Evolutionary conservation across 1,140 invertebrate species (phyloP).

Genomic region (Aphaenogaster floridana): DNA sequence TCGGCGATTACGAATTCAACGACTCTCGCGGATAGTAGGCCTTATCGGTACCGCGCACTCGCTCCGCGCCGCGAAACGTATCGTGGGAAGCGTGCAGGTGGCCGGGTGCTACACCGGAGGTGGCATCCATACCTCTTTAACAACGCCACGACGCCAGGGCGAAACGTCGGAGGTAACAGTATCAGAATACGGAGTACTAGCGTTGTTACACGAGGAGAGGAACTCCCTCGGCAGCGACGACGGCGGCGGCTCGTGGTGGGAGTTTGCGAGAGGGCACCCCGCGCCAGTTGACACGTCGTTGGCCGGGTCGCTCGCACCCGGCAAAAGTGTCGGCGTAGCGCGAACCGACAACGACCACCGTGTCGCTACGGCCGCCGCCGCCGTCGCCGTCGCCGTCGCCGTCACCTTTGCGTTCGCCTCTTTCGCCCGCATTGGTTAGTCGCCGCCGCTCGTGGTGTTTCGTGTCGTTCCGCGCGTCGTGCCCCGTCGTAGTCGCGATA

Average conservation of each 20-base stretch:
- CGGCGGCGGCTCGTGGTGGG: slow-evolving; percentile 35
- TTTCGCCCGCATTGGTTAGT: slow-evolving; percentile 69
- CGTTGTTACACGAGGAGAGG: background rate
- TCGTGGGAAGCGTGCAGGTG: slow-evolving; percentile 35
- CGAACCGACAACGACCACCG: slow-evolving; percentile 82
- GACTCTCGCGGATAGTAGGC: background rate
- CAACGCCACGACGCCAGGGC: slow-evolving; percentile 29
- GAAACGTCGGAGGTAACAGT: slow-evolving; percentile 34
- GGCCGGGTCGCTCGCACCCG: slow-evolving; percentile 79
- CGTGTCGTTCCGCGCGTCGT: slow-evolving; percentile 56
- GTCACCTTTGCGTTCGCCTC: slow-evolving; percentile 69
- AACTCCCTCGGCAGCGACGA: background rate
- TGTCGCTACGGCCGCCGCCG: slow-evolving; percentile 78
- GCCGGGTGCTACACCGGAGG: background rate
- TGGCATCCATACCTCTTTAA: slow-evolving; percentile 27
- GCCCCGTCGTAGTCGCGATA: slow-evolving; percentile 33
- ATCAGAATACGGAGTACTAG: slow-evolving; percentile 1
- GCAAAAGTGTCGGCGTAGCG: slow-evolving; percentile 82
- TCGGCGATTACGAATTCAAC: slow-evolving; percentile 30
- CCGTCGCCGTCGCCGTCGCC: slow-evolving; percentile 60
- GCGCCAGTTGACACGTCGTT: slow-evolving; percentile 75
- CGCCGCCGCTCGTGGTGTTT: slow-evolving; percentile 58
- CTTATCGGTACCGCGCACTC: slow-evolving; percentile 4
- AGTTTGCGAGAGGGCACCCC: slow-evolving; percentile 62
- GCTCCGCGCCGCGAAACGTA: background rate